Evolutionary conservation across 64 coral and sea anemone genomes (phyloP).

Genomic region (Astreopora myriophthalma): DNA sequence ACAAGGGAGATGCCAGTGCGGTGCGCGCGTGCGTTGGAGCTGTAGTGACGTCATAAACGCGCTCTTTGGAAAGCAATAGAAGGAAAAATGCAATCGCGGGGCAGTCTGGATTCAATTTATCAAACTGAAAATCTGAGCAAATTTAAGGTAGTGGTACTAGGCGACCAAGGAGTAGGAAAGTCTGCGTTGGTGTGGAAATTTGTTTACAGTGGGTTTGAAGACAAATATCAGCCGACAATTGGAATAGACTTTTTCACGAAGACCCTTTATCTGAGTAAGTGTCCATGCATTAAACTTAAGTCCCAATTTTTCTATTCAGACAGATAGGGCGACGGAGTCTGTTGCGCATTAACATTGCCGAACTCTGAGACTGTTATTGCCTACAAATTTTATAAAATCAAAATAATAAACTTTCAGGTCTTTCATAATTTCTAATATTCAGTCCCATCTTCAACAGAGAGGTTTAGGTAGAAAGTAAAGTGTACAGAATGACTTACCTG

Average conservation of each 20-base stretch:
- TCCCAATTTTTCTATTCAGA: no score
- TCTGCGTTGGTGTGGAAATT: conserved; percentile 87
- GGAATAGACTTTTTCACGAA: conserved; percentile 97
- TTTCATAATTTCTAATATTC: no score
- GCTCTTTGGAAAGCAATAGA: neutral
- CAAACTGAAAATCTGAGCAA: conserved; percentile 60
- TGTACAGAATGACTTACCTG: no score
- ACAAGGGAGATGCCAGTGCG: neutral
- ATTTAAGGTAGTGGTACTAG: conserved; percentile 91
- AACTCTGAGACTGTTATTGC: no score
- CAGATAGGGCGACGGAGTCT: no score
- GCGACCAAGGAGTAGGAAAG: conserved; percentile 96
- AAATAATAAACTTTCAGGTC: no score
- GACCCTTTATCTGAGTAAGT: conserved; percentile 75
- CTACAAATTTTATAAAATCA: no score
- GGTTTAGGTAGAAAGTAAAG: no score
- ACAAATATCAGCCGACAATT: conserved; percentile 92
- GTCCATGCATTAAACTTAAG: neutral
- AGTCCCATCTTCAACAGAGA: no score
- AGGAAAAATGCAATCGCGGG: conserved; percentile 10
- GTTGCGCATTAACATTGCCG: no score
- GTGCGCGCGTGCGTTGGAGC: neutral
- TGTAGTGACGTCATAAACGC: conserved; percentile 17
- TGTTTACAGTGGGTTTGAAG: conserved; percentile 87
- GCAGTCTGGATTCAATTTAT: conserved; percentile 9